phyloP scores from a whole-genome alignment of 1,140 invertebrate species.

The Brachionus angularis region DNA sequence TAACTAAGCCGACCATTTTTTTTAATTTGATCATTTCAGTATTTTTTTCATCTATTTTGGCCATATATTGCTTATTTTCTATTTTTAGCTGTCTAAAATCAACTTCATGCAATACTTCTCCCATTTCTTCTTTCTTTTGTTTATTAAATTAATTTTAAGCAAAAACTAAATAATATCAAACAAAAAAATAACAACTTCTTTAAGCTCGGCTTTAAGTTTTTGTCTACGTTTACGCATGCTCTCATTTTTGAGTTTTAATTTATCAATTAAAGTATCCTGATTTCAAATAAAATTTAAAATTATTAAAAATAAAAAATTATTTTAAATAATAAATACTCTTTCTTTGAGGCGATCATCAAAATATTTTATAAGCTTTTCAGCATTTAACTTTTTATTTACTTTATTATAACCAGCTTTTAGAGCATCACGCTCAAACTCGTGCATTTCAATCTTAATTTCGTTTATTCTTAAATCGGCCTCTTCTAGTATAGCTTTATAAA shows the following conservation, averaged over 20 bases:
- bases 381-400: slow-evolving; percentile 52
- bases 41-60: slow-evolving; percentile 59
- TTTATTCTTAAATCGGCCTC: slow-evolving; percentile 54
- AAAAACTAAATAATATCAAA: neutral
- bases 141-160: neutral
- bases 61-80: slow-evolving; percentile 58
- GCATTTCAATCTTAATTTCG: slow-evolving; percentile 56
- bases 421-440: slow-evolving; percentile 58
- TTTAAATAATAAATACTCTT: slow-evolving; percentile 49
- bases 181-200: slow-evolving; percentile 51
- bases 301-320: neutral
- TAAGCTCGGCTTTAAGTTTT: slow-evolving; percentile 56
- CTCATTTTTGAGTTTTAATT: slow-evolving; percentile 56
- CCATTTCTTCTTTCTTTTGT: slow-evolving; percentile 60
- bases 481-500: slow-evolving; percentile 55
- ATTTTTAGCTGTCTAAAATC: slow-evolving; percentile 59
- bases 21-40: slow-evolving; percentile 56
- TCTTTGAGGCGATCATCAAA: slow-evolving; percentile 55
- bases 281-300: slow-evolving; percentile 22
- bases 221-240: slow-evolving; percentile 57
- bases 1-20: slow-evolving; percentile 55
- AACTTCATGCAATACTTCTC: slow-evolving; percentile 58
- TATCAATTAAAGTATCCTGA: slow-evolving; percentile 57
- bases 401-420: slow-evolving; percentile 53
- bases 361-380: slow-evolving; percentile 56